These are phyloP conservation scores for Parasteatoda lunata DNA, from an alignment of 2,888 invertebrate genomes.

Conservation along the genomic window DNA sequence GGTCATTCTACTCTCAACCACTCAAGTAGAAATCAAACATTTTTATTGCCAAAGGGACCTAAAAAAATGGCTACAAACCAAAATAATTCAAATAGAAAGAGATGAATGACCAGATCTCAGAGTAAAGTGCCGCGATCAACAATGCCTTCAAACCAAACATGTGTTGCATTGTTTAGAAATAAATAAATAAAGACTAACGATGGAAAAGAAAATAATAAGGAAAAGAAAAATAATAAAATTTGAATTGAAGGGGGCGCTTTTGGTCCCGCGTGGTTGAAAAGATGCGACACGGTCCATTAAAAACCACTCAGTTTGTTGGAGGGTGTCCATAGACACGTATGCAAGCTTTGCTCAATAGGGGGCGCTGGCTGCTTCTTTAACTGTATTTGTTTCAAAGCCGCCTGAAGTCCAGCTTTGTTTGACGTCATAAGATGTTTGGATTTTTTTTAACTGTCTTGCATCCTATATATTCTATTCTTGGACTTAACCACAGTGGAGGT, in stretches of 20 bases:
- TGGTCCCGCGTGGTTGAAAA: constrained; percentile 41
- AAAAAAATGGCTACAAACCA: too few relatives aligned
- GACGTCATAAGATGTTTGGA: constrained; percentile 52
- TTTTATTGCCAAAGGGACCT: too few relatives aligned
- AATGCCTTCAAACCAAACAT: constrained; percentile 26
- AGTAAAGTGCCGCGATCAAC: not conserved
- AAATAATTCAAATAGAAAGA: too few relatives aligned
- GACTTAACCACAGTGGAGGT: constrained; percentile 48
- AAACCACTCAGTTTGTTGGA: constrained; percentile 48
- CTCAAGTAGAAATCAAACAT: too few relatives aligned
- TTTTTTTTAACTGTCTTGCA: not conserved
- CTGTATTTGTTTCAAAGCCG: constrained; percentile 39
- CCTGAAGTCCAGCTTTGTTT: constrained; percentile 49
- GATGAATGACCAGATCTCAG: too few relatives aligned
- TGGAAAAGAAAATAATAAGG: constrained; percentile 17
- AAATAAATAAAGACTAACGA: constrained; percentile 18
- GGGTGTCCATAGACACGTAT: constrained; percentile 43
- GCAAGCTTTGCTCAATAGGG: constrained; percentile 23
- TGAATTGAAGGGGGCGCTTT: constrained; percentile 25
- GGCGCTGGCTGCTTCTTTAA: constrained; percentile 31
- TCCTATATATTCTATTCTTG: constrained; percentile 20
- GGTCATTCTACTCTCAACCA: too few relatives aligned
- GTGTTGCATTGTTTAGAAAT: constrained; percentile 41
- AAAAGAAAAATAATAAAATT: constrained; percentile 38
- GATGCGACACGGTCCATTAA: constrained; percentile 51